phyloP scores from a whole-genome alignment of 1,140 invertebrate species.

The Zaprionus inermis region DNA sequence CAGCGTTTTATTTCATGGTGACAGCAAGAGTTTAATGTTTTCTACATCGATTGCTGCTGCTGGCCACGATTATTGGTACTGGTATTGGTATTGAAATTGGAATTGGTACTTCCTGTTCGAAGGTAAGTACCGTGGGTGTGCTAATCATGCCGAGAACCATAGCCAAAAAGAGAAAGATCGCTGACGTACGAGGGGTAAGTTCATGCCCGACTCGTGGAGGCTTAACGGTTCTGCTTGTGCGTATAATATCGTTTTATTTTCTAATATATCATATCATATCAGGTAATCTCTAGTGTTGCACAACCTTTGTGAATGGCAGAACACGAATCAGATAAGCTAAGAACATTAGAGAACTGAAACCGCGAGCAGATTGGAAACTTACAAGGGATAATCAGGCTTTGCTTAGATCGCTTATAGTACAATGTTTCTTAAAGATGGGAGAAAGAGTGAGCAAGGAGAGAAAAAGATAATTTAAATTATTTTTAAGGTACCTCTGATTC shows the following conservation, averaged over 20 bases:
- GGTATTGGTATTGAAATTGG: background rate
- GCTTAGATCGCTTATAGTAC: background rate
- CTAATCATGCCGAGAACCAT: conserved; percentile 36
- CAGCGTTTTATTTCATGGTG: conserved; percentile 65
- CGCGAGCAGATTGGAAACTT: background rate
- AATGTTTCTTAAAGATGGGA: background rate
- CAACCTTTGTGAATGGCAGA: background rate
- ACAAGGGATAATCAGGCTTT: background rate
- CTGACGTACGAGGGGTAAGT: conserved; percentile 32
- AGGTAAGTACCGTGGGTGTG: conserved; percentile 74
- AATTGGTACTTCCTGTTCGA: conserved; percentile 67
- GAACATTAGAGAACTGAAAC: background rate
- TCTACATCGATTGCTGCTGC: conserved; percentile 57
- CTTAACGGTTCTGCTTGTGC: conserved; percentile 30
- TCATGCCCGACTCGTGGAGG: background rate
- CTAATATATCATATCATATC: background rate
- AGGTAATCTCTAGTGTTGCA: background rate
- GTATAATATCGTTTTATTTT: too few species aligned
- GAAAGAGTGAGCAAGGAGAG: background rate
- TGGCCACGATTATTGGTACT: conserved; percentile 43
- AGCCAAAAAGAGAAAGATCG: conserved; percentile 50
- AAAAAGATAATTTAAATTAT: background rate
- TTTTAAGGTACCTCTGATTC: background rate
- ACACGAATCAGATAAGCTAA: background rate
- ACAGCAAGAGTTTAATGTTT: conserved; percentile 67